Base-by-base conservation (phyloP, 1,140 invertebrate species). In the Orius insidiosus region DNA sequence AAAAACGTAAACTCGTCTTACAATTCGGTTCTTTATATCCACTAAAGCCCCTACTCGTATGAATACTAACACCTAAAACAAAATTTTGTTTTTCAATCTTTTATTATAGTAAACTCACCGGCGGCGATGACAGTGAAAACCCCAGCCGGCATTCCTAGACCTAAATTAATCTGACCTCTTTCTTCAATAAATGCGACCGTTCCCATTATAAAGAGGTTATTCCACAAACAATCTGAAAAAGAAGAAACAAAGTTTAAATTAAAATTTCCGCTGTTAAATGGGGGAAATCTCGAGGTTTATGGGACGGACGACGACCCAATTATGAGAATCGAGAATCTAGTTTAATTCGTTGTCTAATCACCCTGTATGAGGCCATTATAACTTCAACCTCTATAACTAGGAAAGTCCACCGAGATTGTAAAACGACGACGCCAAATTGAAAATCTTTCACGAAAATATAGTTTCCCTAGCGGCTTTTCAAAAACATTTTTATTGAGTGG, bases 151-250 rank as follows among this genome's bases (percentile, higher is more conserved):
- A 75, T 68, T 0, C 71, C 72, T 3, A 75, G 61, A 0, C 70
- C 71, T 56, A 74, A 64, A 56, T 72, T 73, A 4, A 51, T 48
- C 33, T 72, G 63, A 48, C 70, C 67, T 47, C 66, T 59, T 51
- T 74, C 70, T 55, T 73, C 71, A 36, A 75, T 75, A 49, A 72
- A 71, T 5, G 70, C 71, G 8, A 75, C 72, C 36, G 69, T 72
- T 10, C 71, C 71, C 68, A 75, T 73, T 13, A 75, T 67, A 74
- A 57, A 1, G 66, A 67, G 10, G 69, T 67, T 48, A 75, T 75
- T 0, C 72, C 72, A 50, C 70, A 73, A 44, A 75, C 71, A 50
- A 75, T 72, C 72, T 75, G 60, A 0, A 49, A 55, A 16, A 8
- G 48, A 50, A 45, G 14, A 34, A 10, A 24, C 32, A 39, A 18